These are phyloP conservation scores for Charanyca ferruginea DNA, from an alignment of 2,888 invertebrate genomes.

Conservation along the genomic window DNA sequence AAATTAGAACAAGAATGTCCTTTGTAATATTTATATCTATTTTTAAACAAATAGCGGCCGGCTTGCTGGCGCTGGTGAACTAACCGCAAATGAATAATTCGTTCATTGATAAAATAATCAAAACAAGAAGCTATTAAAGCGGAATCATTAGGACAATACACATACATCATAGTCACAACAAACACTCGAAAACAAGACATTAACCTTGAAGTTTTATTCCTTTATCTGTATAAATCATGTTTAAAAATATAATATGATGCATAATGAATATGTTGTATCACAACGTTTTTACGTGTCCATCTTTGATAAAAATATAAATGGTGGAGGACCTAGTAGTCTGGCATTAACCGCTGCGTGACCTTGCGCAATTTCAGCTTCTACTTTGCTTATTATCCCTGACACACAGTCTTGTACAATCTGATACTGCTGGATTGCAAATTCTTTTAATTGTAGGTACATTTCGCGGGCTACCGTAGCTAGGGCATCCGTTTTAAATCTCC, in stretches of 20 bases:
- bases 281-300: conserved; percentile 6
- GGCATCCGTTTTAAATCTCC: too few species aligned
- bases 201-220: conserved; percentile 29
- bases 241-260: neutral
- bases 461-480: too few species aligned
- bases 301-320: neutral
- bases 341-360: neutral
- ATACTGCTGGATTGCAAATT: too few species aligned
- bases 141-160: conserved; percentile 4
- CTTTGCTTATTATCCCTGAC: too few species aligned
- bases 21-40: conserved; percentile 34
- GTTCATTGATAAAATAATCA: conserved; percentile 45
- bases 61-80: conserved; percentile 7
- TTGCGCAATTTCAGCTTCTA: neutral
- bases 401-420: too few species aligned
- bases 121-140: conserved; percentile 19
- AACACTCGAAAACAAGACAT: conserved; percentile 11
- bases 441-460: too few species aligned
- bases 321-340: too few species aligned
- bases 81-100: conserved; percentile 39
- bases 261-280: conserved; percentile 3
- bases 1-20: conserved; percentile 3
- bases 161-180: neutral
- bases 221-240: conserved; percentile 2
- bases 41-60: conserved; percentile 13